A percentile compares a stretch with the other conserved stretches of the same genome.
phyloP scores from a whole-genome alignment of 2,113 vertebrate genomes.

The Anser brachyrhynchus region DNA sequence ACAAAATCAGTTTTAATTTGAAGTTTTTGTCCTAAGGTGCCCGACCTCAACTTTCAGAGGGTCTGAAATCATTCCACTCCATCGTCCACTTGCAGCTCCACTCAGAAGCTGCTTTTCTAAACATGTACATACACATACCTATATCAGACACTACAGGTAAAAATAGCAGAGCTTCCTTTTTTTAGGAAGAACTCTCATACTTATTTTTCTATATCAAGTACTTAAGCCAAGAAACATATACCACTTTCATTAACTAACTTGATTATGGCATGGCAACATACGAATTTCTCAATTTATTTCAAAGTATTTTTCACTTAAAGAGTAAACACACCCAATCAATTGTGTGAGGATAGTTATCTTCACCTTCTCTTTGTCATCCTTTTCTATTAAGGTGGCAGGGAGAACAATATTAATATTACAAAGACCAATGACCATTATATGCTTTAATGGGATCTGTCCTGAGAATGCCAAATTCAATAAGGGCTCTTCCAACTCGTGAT shows the following conservation, averaged over 20 bases:
- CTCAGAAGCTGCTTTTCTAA: background rate
- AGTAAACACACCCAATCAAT: background rate
- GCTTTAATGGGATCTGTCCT: background rate
- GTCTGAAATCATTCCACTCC: background rate
- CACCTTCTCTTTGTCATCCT: background rate
- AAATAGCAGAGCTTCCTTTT: background rate
- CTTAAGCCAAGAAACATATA: background rate
- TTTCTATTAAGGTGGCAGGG: background rate
- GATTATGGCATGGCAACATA: background rate
- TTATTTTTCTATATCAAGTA: background rate
- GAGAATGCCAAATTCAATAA: conserved; percentile 11
- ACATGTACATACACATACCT: background rate
- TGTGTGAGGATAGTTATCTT: background rate
- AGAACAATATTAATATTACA: background rate
- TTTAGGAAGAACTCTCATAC: too few species aligned
- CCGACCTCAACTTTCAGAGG: background rate
- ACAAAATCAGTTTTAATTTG: background rate
- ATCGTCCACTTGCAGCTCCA: background rate
- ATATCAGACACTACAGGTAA: background rate
- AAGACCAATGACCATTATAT: background rate
- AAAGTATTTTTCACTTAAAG: background rate
- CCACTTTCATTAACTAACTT: background rate
- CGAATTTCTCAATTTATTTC: background rate
- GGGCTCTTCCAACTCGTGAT: background rate
- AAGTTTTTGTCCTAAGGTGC: background rate